Conservation (phyloP, 2,797 vertebrate species). For the Ctenosaura bakeri region DNA sequence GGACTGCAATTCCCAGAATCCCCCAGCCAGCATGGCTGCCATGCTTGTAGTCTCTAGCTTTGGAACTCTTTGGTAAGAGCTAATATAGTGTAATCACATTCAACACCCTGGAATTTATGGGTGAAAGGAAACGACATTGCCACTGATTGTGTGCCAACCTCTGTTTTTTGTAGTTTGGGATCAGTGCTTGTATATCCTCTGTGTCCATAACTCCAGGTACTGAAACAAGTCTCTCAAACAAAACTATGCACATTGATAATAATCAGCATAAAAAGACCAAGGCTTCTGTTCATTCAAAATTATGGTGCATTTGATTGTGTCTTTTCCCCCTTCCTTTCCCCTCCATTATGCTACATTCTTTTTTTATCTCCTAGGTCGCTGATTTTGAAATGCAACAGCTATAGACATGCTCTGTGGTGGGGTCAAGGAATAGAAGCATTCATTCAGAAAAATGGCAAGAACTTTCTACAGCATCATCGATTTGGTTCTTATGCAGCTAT, state of each 20-base stretch:
- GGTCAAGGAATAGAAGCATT: conserved; percentile 93
- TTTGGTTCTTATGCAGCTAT: conserved; percentile 92
- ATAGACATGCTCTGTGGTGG: conserved; percentile 96
- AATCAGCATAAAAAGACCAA: neutral
- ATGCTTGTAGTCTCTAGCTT: no score
- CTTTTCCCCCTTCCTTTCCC: conserved; percentile 16
- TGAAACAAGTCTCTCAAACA: neutral
- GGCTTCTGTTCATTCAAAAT: neutral
- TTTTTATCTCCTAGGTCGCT: conserved; percentile 82
- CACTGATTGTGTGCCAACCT: no score
- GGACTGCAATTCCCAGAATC: no score
- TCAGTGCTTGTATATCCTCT: neutral
- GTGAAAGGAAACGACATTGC: neutral
- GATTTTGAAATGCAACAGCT: conserved; percentile 96
- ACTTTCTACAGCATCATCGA: conserved; percentile 91
- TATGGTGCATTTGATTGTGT: neutral
- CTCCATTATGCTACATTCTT: fast-evolving
- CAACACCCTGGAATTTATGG: neutral
- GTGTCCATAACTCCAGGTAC: neutral
- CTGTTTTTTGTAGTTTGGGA: no score
- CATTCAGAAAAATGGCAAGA: conserved; percentile 85
- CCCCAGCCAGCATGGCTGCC: no score
- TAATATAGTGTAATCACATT: neutral
- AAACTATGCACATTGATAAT: neutral
- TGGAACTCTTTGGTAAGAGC: neutral